phyloP scores from a whole-genome alignment of 1,140 invertebrate species.

The Drosophila arawakana region DNA sequence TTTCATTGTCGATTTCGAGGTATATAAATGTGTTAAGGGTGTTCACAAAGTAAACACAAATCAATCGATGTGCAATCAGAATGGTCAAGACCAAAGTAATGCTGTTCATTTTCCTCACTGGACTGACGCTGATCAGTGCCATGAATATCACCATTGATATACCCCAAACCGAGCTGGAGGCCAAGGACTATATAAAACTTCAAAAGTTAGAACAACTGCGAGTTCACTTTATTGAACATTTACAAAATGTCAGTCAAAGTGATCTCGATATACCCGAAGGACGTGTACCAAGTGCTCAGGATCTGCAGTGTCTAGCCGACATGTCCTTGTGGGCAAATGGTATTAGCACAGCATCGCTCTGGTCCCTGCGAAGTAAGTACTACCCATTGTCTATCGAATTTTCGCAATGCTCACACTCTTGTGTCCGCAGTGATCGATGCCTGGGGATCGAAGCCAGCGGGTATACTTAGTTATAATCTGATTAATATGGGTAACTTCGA shows the following conservation, averaged over 20 bases:
- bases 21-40: conserved; percentile 8
- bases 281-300: conserved; percentile 39
- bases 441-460: conserved; percentile 70
- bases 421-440: conserved; percentile 62
- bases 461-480: conserved; percentile 51
- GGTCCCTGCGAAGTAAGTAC: conserved; percentile 58
- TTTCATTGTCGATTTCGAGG: background rate
- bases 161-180: background rate
- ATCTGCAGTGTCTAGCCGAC: conserved; percentile 59
- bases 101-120: background rate
- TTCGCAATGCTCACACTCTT: background rate
- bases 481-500: conserved; percentile 66
- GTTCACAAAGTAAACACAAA: conserved; percentile 7
- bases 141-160: background rate
- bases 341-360: conserved; percentile 23
- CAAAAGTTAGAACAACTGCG: conserved; percentile 36
- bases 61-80: conserved; percentile 20
- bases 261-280: conserved; percentile 31
- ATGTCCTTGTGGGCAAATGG: conserved; percentile 23
- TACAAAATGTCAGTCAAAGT: conserved; percentile 36
- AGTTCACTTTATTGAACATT: conserved; percentile 35
- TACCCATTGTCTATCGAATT: background rate
- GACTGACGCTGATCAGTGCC: conserved; percentile 4
- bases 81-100: conserved; percentile 19
- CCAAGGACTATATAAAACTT: conserved; percentile 36